Base-by-base conservation (phyloP, 2,797 vertebrate species). In the Peromyscus nudipes region DNA sequence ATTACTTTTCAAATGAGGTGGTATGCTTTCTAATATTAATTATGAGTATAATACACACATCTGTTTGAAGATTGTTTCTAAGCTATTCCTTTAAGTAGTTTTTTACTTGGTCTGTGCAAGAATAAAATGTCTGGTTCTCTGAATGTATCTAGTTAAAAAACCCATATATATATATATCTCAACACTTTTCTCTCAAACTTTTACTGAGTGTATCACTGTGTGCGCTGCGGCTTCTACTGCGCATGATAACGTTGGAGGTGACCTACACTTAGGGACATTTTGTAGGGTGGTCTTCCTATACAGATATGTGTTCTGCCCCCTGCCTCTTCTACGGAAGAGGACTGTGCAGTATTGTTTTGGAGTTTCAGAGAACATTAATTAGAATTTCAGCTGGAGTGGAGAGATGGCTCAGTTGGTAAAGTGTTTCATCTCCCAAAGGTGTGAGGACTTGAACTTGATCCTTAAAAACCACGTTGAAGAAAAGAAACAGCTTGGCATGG, bases 11-110 rank as follows among this genome's bases (percentile, higher is more conserved):
- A 96, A 76, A 93, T 21, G 23, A 91, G 49, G 62, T 87, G 64
- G 29, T 64, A 67, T 89, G 57, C 62, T 94, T 96, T 94, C 87
- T 95, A 85, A 81, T 94, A 95, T 93, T 93, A 95, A 96, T 92
- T 96, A 85, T 76, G 60, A 16, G 79, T 88, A 76, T 69, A 87
- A 82, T 25, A 89, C 23, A 85, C 25, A 94, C n/a, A 79, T 69
- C 31, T 95, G 10, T 76, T 91, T 95, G 82, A 95, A 87, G 91
- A 95, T 69, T 91, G 60, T 91, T 97, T 96, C 83, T 87, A 57
- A 84, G 29, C 21, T 75, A 65, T 69, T 85, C 21, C 46, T 77
- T 96, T n/a, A 86, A 81, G 37, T 95, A 87, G 55, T 73, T 96
- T 96, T 85, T 94, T 64, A 81, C 14, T 82, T 34, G 43, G 19